Conservation (phyloP, 2,113 vertebrate species). For the Cololabis saira region DNA sequence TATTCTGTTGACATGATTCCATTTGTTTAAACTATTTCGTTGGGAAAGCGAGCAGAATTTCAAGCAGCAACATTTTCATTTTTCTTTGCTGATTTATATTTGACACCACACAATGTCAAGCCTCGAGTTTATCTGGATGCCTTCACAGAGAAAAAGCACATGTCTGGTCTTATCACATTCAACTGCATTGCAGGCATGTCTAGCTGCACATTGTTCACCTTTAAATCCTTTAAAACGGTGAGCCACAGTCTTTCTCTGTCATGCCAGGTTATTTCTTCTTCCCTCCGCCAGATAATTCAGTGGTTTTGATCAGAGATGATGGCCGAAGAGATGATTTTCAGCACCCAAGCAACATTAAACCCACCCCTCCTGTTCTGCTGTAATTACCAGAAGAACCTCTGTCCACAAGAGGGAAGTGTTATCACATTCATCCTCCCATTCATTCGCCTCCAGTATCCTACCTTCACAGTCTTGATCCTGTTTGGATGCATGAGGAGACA, state of each 20-base stretch:
- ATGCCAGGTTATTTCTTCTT: conserved; percentile 34
- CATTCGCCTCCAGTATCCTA: conserved; percentile 24
- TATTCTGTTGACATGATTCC: conserved; percentile 28
- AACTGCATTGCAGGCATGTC: conserved; percentile 28
- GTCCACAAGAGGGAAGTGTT: conserved; percentile 84
- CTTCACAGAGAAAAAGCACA: background rate
- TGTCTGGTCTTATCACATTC: conserved; percentile 7
- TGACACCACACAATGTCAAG: conserved; percentile 28
- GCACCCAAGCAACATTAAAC: background rate
- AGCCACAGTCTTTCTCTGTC: background rate
- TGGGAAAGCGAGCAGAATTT: conserved; percentile 25
- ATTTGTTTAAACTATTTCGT: conserved; percentile 34
- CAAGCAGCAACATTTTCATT: conserved; percentile 20
- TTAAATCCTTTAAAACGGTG: background rate
- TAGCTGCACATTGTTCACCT: conserved; percentile 14
- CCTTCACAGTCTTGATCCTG: conserved; percentile 33
- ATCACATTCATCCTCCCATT: conserved; percentile 58
- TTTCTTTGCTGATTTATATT: conserved; percentile 20
- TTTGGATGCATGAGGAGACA: conserved; percentile 16
- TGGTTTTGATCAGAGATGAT: conserved; percentile 14
- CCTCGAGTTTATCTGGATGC: conserved; percentile 19
- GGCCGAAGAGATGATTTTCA: conserved; percentile 4
- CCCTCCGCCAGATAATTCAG: conserved; percentile 32
- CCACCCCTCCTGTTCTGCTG: background rate
- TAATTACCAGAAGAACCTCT: conserved; percentile 43